A percentile compares a stretch with the other conserved stretches of the same genome.
Evolutionary conservation across 2,113 vertebrate genomes (phyloP).

Genomic region (Gallinago media): DNA sequence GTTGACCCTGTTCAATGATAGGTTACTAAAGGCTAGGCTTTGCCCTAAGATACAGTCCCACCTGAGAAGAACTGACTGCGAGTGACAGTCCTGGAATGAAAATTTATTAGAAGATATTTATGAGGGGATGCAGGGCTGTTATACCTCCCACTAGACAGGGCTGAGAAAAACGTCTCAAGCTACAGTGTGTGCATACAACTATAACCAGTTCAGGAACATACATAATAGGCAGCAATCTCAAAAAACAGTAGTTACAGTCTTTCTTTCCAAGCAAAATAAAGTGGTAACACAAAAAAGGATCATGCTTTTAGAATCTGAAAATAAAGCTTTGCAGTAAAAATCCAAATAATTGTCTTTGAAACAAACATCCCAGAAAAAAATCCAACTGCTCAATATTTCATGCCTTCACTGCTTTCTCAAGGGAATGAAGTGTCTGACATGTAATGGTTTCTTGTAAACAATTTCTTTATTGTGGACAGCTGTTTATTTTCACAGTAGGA

Average conservation of each 20-base stretch:
- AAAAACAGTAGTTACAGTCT: neutral
- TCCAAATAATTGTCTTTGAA: neutral
- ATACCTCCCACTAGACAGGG: neutral
- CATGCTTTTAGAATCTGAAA: neutral
- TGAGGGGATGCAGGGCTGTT: neutral
- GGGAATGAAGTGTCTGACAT: neutral
- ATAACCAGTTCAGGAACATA: neutral
- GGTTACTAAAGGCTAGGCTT: neutral
- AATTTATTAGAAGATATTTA: neutral
- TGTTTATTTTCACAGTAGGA: slow-evolving; percentile 64
- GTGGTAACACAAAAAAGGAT: neutral
- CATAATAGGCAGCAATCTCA: neutral
- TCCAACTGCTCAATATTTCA: neutral
- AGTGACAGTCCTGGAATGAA: neutral
- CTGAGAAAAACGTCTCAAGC: neutral
- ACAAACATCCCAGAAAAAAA: neutral
- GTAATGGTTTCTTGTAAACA: slow-evolving; percentile 40
- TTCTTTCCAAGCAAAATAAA: neutral
- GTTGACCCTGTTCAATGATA: neutral
- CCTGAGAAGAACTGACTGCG: neutral
- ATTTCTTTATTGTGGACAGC: slow-evolving; percentile 32
- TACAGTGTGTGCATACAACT: neutral
- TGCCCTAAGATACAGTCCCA: neutral
- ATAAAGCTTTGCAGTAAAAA: neutral
- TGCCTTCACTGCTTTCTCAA: neutral